A percentile compares a stretch with the other conserved stretches of the same genome.
phyloP scores from a whole-genome alignment of 2,797 vertebrate species.

The Lithobates pipiens region DNA sequence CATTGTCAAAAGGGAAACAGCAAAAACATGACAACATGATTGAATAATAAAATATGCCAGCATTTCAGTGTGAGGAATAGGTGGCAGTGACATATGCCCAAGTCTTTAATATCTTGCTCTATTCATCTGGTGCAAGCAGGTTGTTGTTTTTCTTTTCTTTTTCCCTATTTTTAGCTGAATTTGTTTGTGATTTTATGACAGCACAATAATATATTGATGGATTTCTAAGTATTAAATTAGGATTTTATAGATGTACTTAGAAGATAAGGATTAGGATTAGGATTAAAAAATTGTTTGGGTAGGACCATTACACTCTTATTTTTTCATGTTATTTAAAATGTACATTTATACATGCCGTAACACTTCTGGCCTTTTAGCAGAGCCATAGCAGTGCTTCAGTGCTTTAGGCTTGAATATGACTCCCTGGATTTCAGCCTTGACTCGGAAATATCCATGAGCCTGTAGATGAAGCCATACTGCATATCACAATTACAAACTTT shows the following conservation, averaged over 20 bases:
- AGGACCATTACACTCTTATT: not conserved
- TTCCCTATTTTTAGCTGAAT: no score
- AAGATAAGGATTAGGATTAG: no score
- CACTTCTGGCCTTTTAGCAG: not conserved
- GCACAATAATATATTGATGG: no score
- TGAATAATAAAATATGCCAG: not conserved
- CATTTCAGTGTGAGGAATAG: not conserved
- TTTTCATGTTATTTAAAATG: not conserved
- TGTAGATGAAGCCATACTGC: no score
- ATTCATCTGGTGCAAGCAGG: conserved; percentile 4
- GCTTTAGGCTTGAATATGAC: no score
- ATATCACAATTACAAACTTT: no score
- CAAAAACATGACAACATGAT: not conserved
- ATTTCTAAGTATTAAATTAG: no score
- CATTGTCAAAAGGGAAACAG: not conserved
- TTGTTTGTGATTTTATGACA: no score
- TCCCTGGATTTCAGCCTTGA: no score
- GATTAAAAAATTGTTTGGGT: not conserved
- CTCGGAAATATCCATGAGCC: no score
- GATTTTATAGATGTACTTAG: no score
- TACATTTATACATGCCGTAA: not conserved
- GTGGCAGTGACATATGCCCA: conserved; percentile 2
- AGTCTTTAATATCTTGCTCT: not conserved
- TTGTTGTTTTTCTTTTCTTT: not conserved
- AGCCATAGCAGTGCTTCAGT: not conserved